Percentiles rank a stretch among this genome's conserved stretches.
phyloP scores from a whole-genome alignment of 2,888 invertebrate genomes.

The Chouioia cunea region DNA sequence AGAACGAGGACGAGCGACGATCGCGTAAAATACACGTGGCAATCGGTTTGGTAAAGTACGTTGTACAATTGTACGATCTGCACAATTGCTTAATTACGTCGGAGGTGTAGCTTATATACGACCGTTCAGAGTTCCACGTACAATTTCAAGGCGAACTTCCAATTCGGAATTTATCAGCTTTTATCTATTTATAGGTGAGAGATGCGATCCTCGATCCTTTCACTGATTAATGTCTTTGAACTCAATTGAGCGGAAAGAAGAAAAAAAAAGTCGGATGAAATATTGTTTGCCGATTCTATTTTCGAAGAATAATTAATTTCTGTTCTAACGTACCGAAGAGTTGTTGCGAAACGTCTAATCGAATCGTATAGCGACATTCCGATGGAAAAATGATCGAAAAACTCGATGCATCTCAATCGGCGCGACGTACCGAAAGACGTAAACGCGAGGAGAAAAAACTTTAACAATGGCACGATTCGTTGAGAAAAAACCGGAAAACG shows the following conservation, averaged over 20 bases:
- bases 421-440: not conserved
- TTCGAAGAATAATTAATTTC: no score
- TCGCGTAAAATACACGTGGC: no score
- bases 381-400: no score
- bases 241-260: no score
- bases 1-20: no score
- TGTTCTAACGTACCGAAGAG: no score
- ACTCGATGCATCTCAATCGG: no score
- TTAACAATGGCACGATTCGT: not conserved
- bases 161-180: conserved; percentile 1
- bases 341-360: no score
- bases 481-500: not conserved
- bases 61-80: conserved; percentile 12
- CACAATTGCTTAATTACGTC: conserved; percentile 6
- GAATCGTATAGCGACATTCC: no score
- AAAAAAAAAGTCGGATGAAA: no score
- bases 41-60: no score
- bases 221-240: not conserved
- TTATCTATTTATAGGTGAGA: not conserved
- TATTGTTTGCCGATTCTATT: no score
- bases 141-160: conserved; percentile 26
- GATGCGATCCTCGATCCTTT: conserved; percentile 19
- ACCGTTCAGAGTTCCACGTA: not conserved
- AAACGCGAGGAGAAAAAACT: not conserved
- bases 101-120: not conserved